These are phyloP conservation scores for Crax fasciolata DNA, from an alignment of 2,797 vertebrate genomes.

Conservation along the genomic window DNA sequence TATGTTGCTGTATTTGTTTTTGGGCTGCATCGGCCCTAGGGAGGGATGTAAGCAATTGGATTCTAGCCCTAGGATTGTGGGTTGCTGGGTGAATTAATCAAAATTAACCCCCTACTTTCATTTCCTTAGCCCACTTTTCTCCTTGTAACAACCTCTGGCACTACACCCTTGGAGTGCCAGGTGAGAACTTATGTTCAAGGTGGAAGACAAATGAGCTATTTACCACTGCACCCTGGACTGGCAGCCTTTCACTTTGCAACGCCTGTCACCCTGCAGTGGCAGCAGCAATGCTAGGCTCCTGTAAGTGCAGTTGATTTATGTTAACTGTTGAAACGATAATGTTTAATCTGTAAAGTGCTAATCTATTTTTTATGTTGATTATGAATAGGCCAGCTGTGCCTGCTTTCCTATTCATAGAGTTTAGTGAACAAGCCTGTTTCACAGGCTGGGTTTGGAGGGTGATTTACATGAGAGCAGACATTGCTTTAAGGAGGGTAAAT, in stretches of 20 bases:
- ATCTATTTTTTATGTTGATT: constrained; percentile 89
- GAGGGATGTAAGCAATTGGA: neutral
- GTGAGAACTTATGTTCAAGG: neutral
- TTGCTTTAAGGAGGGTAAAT: constrained; percentile 48
- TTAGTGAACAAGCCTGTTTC: constrained; percentile 78
- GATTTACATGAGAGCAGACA: constrained; percentile 56
- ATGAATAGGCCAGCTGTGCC: constrained; percentile 88
- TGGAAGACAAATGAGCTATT: neutral
- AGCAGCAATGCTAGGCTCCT: constrained; percentile 17
- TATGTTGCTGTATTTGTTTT: neutral
- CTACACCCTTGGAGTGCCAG: neutral
- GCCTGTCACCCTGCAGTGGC: constrained; percentile 14
- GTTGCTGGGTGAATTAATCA: constrained; percentile 19
- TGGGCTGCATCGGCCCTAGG: neutral
- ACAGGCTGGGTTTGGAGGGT: constrained; percentile 65
- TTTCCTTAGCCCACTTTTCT: constrained; percentile 15
- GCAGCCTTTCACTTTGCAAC: constrained; percentile 5
- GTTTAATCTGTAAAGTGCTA: constrained; percentile 88
- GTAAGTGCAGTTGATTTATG: constrained; percentile 83
- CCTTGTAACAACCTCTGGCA: neutral
- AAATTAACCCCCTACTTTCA: constrained; percentile 2
- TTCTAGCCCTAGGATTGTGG: neutral
- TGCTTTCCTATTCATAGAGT: constrained; percentile 87
- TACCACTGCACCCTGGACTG: neutral
- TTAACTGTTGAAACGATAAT: constrained; percentile 85